phyloP scores from a whole-genome alignment of 2,113 vertebrate genomes.

The Ahaetulla prasina region DNA sequence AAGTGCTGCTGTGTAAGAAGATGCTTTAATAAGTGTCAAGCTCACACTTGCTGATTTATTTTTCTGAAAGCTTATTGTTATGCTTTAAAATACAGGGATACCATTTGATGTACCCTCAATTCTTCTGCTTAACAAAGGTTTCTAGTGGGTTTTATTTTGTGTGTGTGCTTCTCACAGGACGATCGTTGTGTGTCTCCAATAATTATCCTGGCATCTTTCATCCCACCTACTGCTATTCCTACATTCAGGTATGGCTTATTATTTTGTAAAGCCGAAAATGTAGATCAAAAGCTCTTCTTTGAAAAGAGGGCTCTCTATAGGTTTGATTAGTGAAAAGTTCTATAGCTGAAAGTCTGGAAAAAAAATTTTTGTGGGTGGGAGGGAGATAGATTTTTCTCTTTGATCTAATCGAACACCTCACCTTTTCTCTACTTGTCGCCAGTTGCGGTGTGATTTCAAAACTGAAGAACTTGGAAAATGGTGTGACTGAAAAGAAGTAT shows the following conservation, averaged over 20 bases:
- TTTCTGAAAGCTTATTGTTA: neutral
- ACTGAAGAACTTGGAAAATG: conserved; percentile 73
- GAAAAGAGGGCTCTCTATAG: neutral
- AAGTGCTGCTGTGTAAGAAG: neutral
- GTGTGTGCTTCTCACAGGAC: conserved; percentile 67
- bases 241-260: conserved; percentile 80
- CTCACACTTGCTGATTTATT: neutral
- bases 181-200: conserved; percentile 79
- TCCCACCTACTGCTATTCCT: conserved; percentile 79
- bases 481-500: conserved; percentile 66
- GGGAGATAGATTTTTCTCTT: neutral
- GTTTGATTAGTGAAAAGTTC: neutral
- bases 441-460: conserved; percentile 86
- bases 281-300: neutral
- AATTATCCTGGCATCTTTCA: conserved; percentile 83
- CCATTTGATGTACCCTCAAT: neutral
- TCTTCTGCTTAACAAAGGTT: neutral
- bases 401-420: neutral
- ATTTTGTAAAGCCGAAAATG: neutral
- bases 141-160: neutral
- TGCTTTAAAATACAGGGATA: neutral
- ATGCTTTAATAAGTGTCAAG: neutral
- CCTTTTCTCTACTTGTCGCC: conserved; percentile 22
- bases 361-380: neutral
- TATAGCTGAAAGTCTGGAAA: neutral